These are phyloP conservation scores for Papilio aristodemus DNA, from an alignment of 1,140 invertebrate genomes.

Conservation along the genomic window DNA sequence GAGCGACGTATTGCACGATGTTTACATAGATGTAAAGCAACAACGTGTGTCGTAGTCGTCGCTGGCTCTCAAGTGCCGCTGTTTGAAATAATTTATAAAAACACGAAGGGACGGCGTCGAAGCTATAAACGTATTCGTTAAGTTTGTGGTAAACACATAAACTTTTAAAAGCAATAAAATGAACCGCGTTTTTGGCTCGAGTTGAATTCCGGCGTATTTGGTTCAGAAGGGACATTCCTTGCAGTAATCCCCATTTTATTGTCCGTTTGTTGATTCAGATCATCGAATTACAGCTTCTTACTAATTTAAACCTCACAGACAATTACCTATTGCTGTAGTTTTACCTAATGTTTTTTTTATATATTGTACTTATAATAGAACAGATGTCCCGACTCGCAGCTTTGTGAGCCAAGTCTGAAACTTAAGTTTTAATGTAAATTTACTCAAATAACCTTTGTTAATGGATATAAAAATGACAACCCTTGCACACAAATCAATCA, in stretches of 20 bases:
- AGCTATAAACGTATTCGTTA: conserved; percentile 17
- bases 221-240: not conserved
- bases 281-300: conserved; percentile 33
- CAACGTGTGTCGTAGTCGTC: too few relatives aligned
- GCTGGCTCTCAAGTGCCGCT: not conserved
- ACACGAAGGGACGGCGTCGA: not conserved
- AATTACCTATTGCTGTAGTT: too few relatives aligned
- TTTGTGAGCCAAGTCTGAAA: too few relatives aligned
- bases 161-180: conserved; percentile 21
- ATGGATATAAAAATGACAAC: not conserved
- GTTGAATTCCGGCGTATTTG: not conserved
- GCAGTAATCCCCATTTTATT: conserved; percentile 30
- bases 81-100: not conserved
- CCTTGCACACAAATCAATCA: not conserved
- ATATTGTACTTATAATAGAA: too few relatives aligned
- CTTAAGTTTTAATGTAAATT: too few relatives aligned
- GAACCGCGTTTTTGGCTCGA: not conserved
- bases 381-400: not conserved
- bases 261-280: conserved; percentile 35
- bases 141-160: conserved; percentile 15
- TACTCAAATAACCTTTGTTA: not conserved
- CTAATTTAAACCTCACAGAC: conserved; percentile 13
- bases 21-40: too few relatives aligned
- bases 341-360: too few relatives aligned
- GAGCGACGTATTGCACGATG: too few relatives aligned